Base-by-base conservation (phyloP, 92 coral and sea anemone genomes). In the Blastomussa wellsi region DNA sequence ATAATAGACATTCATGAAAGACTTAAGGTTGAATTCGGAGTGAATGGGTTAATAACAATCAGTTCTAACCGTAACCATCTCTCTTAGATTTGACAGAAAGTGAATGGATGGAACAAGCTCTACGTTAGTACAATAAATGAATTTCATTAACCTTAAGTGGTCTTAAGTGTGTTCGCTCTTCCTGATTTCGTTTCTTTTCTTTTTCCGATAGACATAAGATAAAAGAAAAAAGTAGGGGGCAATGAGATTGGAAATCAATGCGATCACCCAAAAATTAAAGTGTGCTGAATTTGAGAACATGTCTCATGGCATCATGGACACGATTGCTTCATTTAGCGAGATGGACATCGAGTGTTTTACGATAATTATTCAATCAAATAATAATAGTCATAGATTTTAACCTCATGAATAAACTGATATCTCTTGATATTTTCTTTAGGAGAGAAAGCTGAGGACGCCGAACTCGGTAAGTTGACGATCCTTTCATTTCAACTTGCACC, bases 51-150 rank as follows among this genome's bases (percentile, higher is more conserved):
- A 70, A n/a, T n/a, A n/a, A 70, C 75, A 6, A 1, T 66, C 29
- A 80, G 31, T 7, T 44, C 38, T 41, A 80, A 65, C 33, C n/a
- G 5, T 66, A 66, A 41, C 37, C 44, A 80, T 80, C 20, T 64
- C 69, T 51, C 73, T 44, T 51, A 80, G 84, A 80, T 73, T 68
- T 42, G 15, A 22, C 20, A 57, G 65, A 66, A 48, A 66, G 31
- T 80, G 84, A 80, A 48, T 80, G 84, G 84, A 31, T 80, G 76
- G 36, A 80, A 68, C 20, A 37, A 28, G 66, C 84, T 24, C 65
- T 57, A 57, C 52, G 76, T 78, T 37, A 78, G 82, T 78, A 59
- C 65, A 22, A 37, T 52, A 14, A 31, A 0, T 28, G 12, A 7
- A 8, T 29, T 17, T 75, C 2, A 1, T 26, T 5, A 36, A 2